Conservation (phyloP, 1,140 invertebrate genomes). For the Hylaeus volcanicus region DNA sequence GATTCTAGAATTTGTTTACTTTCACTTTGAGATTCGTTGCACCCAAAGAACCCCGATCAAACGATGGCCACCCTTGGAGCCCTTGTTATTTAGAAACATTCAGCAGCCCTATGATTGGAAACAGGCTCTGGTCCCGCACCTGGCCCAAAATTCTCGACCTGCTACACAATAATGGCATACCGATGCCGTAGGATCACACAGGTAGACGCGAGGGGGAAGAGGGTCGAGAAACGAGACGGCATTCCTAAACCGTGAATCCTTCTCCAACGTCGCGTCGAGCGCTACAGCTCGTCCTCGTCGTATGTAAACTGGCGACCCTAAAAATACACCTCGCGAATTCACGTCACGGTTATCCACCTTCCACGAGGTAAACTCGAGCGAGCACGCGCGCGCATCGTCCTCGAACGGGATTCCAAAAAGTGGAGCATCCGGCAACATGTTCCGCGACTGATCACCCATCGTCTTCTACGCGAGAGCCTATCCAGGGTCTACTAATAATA, state of each 20-base stretch:
- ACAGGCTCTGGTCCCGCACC: background rate
- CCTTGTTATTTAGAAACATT: too few relatives aligned
- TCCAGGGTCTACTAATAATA: background rate
- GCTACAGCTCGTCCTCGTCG: background rate
- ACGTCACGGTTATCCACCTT: constrained; percentile 44
- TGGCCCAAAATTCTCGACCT: constrained; percentile 37
- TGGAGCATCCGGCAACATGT: constrained; percentile 59
- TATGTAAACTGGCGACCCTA: constrained; percentile 22
- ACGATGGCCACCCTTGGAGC: too few relatives aligned
- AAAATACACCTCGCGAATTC: constrained; percentile 47
- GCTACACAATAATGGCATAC: constrained; percentile 27
- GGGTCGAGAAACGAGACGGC: constrained; percentile 45
- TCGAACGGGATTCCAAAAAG: constrained; percentile 65
- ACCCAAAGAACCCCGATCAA: too few relatives aligned
- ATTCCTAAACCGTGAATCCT: constrained; percentile 65
- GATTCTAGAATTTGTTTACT: too few relatives aligned
- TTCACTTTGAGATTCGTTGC: too few relatives aligned
- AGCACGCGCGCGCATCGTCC: background rate
- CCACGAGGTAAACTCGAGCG: constrained; percentile 39
- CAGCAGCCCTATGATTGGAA: too few relatives aligned
- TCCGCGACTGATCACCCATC: constrained; percentile 36
- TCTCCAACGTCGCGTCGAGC: background rate
- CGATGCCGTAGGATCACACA: constrained; percentile 15
- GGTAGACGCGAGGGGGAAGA: constrained; percentile 3
- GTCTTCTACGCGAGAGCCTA: background rate